Evolutionary conservation across 2,797 vertebrate species (phyloP).

Genomic region (Hafferia zeledoni): DNA sequence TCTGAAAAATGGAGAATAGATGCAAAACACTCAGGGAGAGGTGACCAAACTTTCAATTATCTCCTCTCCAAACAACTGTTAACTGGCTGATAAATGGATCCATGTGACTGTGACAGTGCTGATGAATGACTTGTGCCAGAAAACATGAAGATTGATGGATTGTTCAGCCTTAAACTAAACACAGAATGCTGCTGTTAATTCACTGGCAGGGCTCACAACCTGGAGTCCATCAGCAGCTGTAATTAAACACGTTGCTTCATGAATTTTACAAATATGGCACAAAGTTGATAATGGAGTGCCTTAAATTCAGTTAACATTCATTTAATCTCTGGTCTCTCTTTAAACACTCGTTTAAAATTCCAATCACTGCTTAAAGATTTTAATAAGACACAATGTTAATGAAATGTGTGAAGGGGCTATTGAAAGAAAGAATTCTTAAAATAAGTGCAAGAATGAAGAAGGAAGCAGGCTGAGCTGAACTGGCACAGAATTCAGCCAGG

Average conservation of each 20-base stretch:
- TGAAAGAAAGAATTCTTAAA: not conserved
- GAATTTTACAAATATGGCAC: slow-evolving; percentile 46
- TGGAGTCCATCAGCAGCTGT: slow-evolving; percentile 27
- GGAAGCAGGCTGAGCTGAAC: not conserved
- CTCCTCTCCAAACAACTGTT: not conserved
- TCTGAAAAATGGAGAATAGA: not conserved
- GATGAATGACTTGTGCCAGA: not conserved
- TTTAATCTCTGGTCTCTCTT: slow-evolving; percentile 51
- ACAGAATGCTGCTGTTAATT: not conserved
- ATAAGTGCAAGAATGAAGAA: not conserved
- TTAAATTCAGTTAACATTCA: slow-evolving; percentile 59
- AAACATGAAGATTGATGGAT: not conserved
- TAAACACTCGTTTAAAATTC: slow-evolving; percentile 49
- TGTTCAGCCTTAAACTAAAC: slow-evolving; percentile 10
- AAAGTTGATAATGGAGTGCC: slow-evolving; percentile 52
- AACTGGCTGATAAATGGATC: not conserved
- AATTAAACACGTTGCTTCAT: slow-evolving; percentile 23
- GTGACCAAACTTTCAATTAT: not conserved
- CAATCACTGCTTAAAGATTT: slow-evolving; percentile 40
- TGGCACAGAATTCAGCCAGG: not conserved
- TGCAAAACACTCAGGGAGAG: not conserved
- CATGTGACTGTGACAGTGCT: not conserved
- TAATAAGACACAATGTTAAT: slow-evolving; percentile 48
- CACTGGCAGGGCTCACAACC: not conserved
- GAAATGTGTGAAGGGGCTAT: slow-evolving; percentile 22